Percentiles rank a stretch among this genome's conserved stretches.
Conservation (phyloP, 2,797 vertebrate species). For the Macrochelys suwanniensis region DNA sequence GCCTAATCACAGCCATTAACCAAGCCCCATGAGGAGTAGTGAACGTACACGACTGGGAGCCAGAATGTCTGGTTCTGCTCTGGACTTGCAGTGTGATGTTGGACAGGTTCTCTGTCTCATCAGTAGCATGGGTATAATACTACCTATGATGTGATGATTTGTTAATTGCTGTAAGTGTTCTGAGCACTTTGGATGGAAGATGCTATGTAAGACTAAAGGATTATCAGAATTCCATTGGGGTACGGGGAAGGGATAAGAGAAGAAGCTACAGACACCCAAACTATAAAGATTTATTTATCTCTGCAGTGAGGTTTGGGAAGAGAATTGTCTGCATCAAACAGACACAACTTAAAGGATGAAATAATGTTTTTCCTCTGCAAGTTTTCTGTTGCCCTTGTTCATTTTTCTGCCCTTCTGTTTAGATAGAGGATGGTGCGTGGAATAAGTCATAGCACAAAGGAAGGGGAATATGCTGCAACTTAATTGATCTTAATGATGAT, state of each 20-base stretch:
- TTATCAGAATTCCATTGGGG: neutral
- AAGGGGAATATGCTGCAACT: neutral
- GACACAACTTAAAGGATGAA: neutral
- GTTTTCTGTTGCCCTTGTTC: neutral
- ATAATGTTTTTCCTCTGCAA: neutral
- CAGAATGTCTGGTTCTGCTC: neutral
- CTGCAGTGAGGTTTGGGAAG: neutral
- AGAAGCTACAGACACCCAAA: neutral
- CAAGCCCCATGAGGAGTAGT: neutral
- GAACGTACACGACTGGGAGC: neutral
- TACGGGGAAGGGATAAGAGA: neutral
- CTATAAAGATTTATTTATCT: neutral
- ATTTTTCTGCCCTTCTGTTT: neutral
- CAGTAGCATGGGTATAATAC: neutral
- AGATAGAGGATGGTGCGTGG: neutral
- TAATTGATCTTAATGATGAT: conserved; percentile 72
- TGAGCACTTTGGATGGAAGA: neutral
- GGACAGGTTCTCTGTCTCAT: neutral
- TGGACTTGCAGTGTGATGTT: neutral
- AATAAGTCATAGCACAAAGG: neutral
- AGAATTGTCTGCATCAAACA: neutral
- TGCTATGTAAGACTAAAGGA: neutral
- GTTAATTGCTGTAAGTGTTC: too few species aligned
- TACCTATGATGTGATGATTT: too few species aligned
- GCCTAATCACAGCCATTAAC: neutral